Conservation (phyloP, 1,140 invertebrate genomes). For the Camponotus pennsylvanicus region DNA sequence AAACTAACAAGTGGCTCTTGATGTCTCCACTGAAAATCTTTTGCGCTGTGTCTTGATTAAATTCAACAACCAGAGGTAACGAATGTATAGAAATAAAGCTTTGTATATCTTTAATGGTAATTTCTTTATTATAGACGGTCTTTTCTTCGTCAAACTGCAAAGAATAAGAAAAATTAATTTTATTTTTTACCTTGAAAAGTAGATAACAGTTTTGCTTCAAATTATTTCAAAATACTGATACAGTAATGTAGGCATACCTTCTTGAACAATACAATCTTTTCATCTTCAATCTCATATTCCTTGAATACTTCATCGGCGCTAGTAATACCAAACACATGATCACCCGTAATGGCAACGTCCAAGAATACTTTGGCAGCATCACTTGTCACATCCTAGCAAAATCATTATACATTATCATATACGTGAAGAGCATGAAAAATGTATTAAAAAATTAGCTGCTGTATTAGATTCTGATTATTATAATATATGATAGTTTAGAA, state of each 20-base stretch:
- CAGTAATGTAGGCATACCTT: constrained; percentile 88
- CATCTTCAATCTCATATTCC: constrained; percentile 91
- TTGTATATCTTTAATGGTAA: constrained; percentile 90
- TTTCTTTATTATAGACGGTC: constrained; percentile 92
- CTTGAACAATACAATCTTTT: constrained; percentile 95
- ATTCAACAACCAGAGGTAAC: constrained; percentile 98
- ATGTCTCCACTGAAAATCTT: constrained; percentile 99
- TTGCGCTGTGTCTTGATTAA: constrained; percentile 98
- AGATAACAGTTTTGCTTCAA: neutral
- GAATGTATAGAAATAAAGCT: constrained; percentile 95
- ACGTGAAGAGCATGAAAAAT: neutral
- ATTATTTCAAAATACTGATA: neutral
- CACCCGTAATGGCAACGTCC: constrained; percentile 93
- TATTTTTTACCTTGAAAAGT: neutral
- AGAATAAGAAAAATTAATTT: constrained; percentile 26
- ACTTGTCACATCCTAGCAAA: constrained; percentile 89
- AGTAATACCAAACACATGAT: constrained; percentile 95
- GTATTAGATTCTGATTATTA: neutral
- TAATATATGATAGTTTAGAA: neutral
- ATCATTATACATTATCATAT: neutral
- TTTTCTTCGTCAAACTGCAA: constrained; percentile 97
- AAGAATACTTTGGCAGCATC: constrained; percentile 94
- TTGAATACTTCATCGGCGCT: constrained; percentile 91
- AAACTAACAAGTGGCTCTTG: constrained; percentile 98
- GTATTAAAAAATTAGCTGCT: constrained; percentile 14